phyloP scores from a whole-genome alignment of 2,888 invertebrate genomes.

The Pandemis corylana region DNA sequence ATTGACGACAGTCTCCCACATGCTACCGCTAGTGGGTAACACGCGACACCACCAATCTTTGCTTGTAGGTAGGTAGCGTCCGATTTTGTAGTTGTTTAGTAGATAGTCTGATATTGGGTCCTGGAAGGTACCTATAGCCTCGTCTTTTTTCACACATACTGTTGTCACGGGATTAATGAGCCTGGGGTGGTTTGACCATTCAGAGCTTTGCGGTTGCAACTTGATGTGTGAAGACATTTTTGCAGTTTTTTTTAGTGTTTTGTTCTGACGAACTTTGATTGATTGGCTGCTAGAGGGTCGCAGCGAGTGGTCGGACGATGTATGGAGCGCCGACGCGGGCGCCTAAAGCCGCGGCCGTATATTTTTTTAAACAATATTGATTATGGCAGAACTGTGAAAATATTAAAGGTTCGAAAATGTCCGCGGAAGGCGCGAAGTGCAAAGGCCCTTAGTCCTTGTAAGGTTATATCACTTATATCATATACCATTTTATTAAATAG shows the following conservation, averaged over 20 bases:
- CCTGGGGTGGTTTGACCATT: not conserved
- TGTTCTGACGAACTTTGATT: not conserved
- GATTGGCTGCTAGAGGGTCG: not conserved
- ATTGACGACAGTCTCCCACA: constrained; percentile 13
- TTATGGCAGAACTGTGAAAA: constrained; percentile 80
- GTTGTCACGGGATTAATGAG: not conserved
- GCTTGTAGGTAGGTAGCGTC: not conserved
- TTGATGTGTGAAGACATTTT: not conserved
- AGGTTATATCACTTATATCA: constrained; percentile 6
- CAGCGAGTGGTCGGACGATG: constrained; percentile 50
- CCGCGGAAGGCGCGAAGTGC: constrained; percentile 61
- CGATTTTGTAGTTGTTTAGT: not conserved
- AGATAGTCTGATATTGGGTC: not conserved
- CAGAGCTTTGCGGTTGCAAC: not conserved
- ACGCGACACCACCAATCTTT: not conserved
- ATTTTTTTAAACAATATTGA: constrained; percentile 70
- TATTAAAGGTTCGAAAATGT: constrained; percentile 81
- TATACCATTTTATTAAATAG: constrained; percentile 11
- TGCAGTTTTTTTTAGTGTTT: not conserved
- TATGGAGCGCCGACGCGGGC: constrained; percentile 72
- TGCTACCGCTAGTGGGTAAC: not conserved
- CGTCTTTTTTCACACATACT: not conserved
- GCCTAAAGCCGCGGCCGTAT: constrained; percentile 79
- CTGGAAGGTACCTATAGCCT: not conserved
- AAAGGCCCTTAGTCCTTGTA: not conserved